Base-by-base conservation (phyloP, 2,888 invertebrate genomes). In the Ophion slaviceki region DNA sequence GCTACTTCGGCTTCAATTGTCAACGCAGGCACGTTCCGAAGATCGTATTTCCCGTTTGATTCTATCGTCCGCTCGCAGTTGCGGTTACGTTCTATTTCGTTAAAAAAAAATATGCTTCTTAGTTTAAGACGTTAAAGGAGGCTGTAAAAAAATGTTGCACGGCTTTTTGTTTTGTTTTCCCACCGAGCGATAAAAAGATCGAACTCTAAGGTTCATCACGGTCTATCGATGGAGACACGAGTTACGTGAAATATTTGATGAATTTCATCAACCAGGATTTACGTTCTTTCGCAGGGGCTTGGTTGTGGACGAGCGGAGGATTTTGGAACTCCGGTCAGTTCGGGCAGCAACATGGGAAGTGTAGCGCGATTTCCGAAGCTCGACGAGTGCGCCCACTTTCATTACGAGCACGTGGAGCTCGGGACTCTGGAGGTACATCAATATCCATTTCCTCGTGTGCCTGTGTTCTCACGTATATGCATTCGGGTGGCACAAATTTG, bases 371-470 rank as follows among this genome's bases (percentile, higher is more conserved):
- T 98, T 95, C 98, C 97, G 77, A 97, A 97, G 92, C 95, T 99
- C 86, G 98, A 99, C 94, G 99, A 99, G 93, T 99, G 99, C 94
- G 99, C 99, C 6, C 99, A 99, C 94, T 99, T 99, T 94, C 99
- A 99, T 94, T 99, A 99, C 94, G 99, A 99, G 93, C 96, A 97
- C 88, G 99, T 99, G 24, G 97, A 98, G 89, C 95, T 99, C 88
- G 97, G 97, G n/a, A 96, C 97, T 0, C 95, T 96, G 75, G 95
- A 95, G 95, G 96, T 96, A 93, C 90, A 91, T 88, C 28, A n/a
- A 40, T 62, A 20, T 47, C 0, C 10, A 40, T 67, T 17, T 28
- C 47, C 40, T 4, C 20, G 10, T 11, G 24, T 10, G 24, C 10
- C 8, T 11, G 68, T 11, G 47, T 5, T 61, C 8, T 20, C 40